A percentile compares a stretch with the other conserved stretches of the same genome.
Evolutionary conservation across 1,140 invertebrate species (phyloP).

Genomic region (Heterodera schachtii): DNA sequence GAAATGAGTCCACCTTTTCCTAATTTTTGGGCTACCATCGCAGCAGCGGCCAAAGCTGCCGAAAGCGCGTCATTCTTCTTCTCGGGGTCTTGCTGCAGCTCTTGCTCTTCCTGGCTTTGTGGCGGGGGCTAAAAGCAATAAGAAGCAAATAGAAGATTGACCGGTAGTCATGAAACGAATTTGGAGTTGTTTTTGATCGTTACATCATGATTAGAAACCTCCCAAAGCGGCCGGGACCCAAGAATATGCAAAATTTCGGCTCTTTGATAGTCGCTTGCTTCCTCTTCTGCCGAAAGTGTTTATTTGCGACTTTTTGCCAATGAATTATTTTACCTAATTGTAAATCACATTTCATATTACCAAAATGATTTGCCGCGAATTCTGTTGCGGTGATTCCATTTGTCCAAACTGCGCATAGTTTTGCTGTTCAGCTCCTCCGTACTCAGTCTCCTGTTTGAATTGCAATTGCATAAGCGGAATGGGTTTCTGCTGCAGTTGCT

Average conservation of each 20-base stretch:
- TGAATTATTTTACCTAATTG: no score
- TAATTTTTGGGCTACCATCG: slow-evolving; percentile 29
- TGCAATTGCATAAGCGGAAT: background rate
- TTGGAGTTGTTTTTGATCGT: no score
- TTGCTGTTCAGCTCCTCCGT: background rate
- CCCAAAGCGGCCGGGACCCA: no score
- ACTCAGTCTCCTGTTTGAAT: background rate
- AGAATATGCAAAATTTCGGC: no score
- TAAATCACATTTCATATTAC: background rate
- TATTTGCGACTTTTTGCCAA: no score
- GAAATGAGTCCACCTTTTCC: background rate
- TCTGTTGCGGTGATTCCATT: background rate
- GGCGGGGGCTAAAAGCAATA: background rate
- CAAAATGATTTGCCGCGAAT: background rate
- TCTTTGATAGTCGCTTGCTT: no score
- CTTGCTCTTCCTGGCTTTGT: background rate
- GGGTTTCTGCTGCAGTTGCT: slow-evolving; percentile 14
- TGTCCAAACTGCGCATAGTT: background rate
- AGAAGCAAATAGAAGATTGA: background rate
- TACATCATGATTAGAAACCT: no score
- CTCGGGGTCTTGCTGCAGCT: slow-evolving; percentile 14
- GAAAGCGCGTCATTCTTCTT: slow-evolving; percentile 17
- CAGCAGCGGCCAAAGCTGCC: slow-evolving; percentile 25
- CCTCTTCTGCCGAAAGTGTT: no score
- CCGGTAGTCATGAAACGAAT: background rate